phyloP scores from a whole-genome alignment of 2,797 vertebrate species.

The Pipistrellus pipistrellus region DNA sequence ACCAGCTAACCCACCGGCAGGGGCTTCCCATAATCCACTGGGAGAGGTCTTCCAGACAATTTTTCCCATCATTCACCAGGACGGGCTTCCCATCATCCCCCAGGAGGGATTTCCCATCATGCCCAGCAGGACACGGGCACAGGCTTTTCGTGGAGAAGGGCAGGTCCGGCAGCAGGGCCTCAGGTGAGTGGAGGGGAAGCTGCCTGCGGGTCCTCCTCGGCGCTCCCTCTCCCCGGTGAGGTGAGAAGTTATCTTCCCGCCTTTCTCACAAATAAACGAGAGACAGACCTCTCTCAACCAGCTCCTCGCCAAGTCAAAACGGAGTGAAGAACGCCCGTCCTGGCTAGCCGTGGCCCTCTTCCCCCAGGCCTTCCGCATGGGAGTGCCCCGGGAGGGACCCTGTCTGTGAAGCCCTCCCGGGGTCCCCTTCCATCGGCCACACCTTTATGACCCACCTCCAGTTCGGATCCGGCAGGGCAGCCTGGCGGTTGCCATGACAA shows the following conservation, averaged over 20 bases:
- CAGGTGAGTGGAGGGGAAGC: background rate
- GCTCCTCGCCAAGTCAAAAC: rapidly evolving
- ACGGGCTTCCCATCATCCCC: background rate
- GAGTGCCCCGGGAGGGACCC: rapidly evolving
- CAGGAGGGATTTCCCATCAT: background rate
- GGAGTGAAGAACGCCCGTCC: rapidly evolving
- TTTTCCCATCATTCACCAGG: background rate
- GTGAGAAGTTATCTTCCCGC: background rate
- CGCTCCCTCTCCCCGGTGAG: background rate
- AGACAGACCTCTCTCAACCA: background rate
- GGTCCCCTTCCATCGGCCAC: background rate
- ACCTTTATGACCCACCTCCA: background rate
- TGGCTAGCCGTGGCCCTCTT: background rate
- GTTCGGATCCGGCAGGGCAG: background rate
- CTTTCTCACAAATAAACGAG: background rate
- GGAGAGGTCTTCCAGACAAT: background rate
- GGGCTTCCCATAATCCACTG: background rate
- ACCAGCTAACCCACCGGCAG: background rate
- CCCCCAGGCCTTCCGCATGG: rapidly evolving
- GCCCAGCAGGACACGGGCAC: background rate
- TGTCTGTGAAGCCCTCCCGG: background rate
- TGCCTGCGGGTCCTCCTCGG: rapidly evolving
- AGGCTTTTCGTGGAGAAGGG: rapidly evolving
- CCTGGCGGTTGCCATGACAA: conserved; percentile 46
- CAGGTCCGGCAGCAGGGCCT: rapidly evolving